Evolutionary conservation across 2,797 vertebrate species (phyloP).

Genomic region (Discoglossus pictus): DNA sequence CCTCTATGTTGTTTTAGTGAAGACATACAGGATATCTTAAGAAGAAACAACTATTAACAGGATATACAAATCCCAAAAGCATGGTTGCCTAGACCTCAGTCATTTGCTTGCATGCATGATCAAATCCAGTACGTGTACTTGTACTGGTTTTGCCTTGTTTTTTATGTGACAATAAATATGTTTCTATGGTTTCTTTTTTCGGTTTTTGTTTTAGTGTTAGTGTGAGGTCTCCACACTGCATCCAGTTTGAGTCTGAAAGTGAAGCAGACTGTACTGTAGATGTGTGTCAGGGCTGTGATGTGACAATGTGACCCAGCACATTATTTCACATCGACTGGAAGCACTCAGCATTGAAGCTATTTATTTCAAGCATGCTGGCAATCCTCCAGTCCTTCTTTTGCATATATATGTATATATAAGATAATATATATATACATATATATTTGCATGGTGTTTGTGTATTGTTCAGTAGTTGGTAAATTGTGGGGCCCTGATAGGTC

Average conservation of each 20-base stretch:
- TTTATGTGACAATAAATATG: constrained; percentile 63
- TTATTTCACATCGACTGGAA: constrained; percentile 86
- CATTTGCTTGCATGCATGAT: constrained; percentile 83
- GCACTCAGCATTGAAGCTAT: constrained; percentile 74
- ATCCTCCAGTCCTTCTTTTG: constrained; percentile 74
- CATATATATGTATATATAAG: constrained; percentile 65
- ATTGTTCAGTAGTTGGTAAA: constrained; percentile 71
- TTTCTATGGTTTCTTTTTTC: constrained; percentile 55
- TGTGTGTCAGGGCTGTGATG: constrained; percentile 76
- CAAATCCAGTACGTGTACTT: constrained; percentile 63
- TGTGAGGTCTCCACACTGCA: constrained; percentile 71
- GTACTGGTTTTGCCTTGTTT: constrained; percentile 66
- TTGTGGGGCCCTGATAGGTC: constrained; percentile 66
- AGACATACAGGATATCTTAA: constrained; percentile 25
- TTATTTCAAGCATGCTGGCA: constrained; percentile 78
- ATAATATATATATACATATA: constrained; percentile 56
- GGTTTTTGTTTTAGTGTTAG: constrained; percentile 66
- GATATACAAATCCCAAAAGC: constrained; percentile 57
- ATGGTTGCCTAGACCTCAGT: constrained; percentile 67
- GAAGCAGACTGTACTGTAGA: constrained; percentile 65
- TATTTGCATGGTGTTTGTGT: constrained; percentile 82
- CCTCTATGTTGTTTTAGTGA: constrained; percentile 20
- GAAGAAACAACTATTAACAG: not conserved
- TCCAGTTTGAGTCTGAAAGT: constrained; percentile 70
- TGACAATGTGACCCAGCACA: constrained; percentile 79